Evolutionary conservation across 2,797 vertebrate species (phyloP), one percentile per base, ranked within the genome.

Genomic region (Propithecus perrieri): DNA sequence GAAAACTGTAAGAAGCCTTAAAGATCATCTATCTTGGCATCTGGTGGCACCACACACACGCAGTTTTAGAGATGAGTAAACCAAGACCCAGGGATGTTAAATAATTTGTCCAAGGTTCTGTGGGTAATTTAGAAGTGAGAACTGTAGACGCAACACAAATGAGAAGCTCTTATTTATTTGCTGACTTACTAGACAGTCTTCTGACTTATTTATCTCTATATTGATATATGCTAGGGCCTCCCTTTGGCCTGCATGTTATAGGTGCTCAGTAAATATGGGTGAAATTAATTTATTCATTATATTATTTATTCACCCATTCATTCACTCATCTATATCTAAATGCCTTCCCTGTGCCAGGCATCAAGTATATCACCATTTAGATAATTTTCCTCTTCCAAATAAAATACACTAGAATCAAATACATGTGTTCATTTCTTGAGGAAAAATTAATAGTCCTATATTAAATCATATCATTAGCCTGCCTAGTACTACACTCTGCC

Each of bases 351-450:
- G 33, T 89, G 14, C 30, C 24, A 80, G 15, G 24, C 22, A 80
- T 91, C 53, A 91, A 35, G 28, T 53, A 84, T 59, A 86, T 80
- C 80, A 94, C 74, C 38, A 76, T 63, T 88, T 93, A 55, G n/a
- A 57, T 95, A 14, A 81, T 85, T 93, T 93, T 71, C 50, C 81
- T 48, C 48, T 93, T 85, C 72, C 57, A 89, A 89, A 89, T 91
- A 78, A 85, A 92, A 87, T 81, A 3, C 9, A 2, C 43, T 83
- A 30, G 43, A 86, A 81, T 80, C 50, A 93, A 97, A 97, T 46
- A 65, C 11, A 10, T 79, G 22, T 43, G 7, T 71, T 88, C 22
- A 76, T 74, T 92, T 90, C 75, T 65, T 71, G 48, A 96, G 41
- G 67, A 61, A 85, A 30, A 89, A 92, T 71, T n/a, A 87, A 71